Percentiles rank a stretch among this genome's conserved stretches.
Conservation (phyloP, 2,888 invertebrate genomes). For the Diaperis boleti region DNA sequence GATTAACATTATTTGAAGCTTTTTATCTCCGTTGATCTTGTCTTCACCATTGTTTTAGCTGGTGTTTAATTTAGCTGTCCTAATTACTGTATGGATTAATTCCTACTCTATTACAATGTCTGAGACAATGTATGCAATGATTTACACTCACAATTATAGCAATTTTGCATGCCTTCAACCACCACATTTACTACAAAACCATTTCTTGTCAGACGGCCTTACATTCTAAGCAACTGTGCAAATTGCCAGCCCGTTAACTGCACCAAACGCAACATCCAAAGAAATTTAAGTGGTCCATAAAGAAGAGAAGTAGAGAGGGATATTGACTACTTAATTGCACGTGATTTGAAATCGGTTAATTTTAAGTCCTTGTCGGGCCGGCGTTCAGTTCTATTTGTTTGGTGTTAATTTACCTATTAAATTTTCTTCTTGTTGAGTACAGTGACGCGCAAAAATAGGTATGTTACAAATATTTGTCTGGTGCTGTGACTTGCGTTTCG, state of each 20-base stretch:
- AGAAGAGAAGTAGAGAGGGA: slow-evolving; percentile 31
- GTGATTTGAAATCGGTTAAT: slow-evolving; percentile 31
- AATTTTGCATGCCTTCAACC: no score
- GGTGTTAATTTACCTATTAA: not conserved
- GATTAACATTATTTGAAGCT: no score
- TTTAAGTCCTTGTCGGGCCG: slow-evolving; percentile 1
- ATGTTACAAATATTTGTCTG: slow-evolving; percentile 1
- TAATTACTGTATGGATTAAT: no score
- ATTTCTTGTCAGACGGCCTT: not conserved
- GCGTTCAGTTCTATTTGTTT: slow-evolving; percentile 2
- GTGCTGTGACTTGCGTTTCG: no score
- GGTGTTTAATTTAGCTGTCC: no score
- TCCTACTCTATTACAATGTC: no score
- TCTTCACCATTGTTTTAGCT: no score
- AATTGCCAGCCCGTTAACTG: not conserved
- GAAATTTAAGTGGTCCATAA: slow-evolving; percentile 27
- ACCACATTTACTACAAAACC: no score
- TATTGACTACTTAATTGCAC: slow-evolving; percentile 24
- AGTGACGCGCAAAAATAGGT: not conserved
- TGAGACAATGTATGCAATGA: no score
- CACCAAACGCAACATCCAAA: not conserved
- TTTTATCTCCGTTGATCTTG: no score
- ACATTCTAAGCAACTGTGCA: no score
- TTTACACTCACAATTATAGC: no score
- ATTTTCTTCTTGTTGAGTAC: not conserved